Evolutionary conservation across 35 echinoderm and acorn worm genomes (phyloP).

Genomic region (Ophioderma brevispina): DNA sequence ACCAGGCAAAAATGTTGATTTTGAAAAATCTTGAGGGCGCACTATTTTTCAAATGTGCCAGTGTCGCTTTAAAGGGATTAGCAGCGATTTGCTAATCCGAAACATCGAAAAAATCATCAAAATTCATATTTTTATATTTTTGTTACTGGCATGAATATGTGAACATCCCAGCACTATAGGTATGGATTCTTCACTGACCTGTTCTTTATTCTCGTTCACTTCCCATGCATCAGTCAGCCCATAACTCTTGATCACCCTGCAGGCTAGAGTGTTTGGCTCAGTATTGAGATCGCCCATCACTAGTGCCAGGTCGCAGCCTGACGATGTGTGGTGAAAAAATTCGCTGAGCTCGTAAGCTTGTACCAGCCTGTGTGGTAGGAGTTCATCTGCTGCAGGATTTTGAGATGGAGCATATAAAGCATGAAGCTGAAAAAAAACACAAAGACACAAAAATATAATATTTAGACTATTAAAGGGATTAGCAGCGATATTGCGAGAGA

Average conservation of each 20-base stretch:
- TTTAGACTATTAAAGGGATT: too few species aligned
- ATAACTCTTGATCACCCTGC: slow-evolving; percentile 7
- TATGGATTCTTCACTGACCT: background rate
- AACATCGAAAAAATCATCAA: too few species aligned
- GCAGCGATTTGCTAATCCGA: too few species aligned
- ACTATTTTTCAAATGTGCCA: too few species aligned
- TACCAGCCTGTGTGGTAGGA: slow-evolving; percentile 50
- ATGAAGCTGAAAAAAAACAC: slow-evolving; percentile 23
- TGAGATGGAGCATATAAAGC: slow-evolving; percentile 63
- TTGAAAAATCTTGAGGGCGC: too few species aligned
- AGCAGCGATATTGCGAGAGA: too few species aligned
- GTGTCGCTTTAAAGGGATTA: too few species aligned
- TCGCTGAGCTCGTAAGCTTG: slow-evolving; percentile 67
- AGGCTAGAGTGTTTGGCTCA: slow-evolving; percentile 30
- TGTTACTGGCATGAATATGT: too few species aligned
- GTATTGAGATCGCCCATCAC: slow-evolving; percentile 72
- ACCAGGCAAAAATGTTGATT: too few species aligned
- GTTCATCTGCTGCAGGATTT: slow-evolving; percentile 27
- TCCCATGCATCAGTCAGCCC: slow-evolving; percentile 61
- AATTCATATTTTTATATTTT: too few species aligned
- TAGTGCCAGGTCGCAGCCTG: slow-evolving; percentile 31
- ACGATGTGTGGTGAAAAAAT: slow-evolving; percentile 46
- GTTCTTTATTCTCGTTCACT: slow-evolving; percentile 41
- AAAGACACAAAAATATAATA: background rate
- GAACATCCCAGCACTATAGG: too few species aligned